phyloP scores from a whole-genome alignment of 1,140 invertebrate species.

The Neotoxoptera formosana region DNA sequence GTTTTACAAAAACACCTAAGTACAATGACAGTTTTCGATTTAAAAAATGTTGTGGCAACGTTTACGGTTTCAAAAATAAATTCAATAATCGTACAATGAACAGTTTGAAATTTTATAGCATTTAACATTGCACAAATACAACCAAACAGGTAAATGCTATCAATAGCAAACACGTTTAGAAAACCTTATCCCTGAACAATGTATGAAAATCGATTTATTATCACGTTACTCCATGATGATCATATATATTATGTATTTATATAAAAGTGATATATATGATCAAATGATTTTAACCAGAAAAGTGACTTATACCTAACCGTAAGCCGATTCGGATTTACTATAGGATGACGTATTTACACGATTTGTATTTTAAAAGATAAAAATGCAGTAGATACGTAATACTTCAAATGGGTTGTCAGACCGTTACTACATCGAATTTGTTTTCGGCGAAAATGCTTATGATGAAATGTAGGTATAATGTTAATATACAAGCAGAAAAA shows the following conservation, averaged over 20 bases:
- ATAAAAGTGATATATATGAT: neutral
- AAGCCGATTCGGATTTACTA: constrained; percentile 25
- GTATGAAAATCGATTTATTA: neutral
- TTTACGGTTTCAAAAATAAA: neutral
- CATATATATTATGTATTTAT: neutral
- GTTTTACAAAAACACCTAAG: neutral
- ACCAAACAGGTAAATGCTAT: neutral
- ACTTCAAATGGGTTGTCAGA: constrained; percentile 28
- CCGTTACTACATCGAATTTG: constrained; percentile 9
- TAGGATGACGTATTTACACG: constrained; percentile 23
- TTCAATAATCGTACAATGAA: neutral
- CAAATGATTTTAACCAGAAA: constrained; percentile 5
- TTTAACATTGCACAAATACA: neutral
- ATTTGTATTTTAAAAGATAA: constrained; percentile 39
- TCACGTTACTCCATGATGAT: neutral
- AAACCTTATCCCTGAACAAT: neutral
- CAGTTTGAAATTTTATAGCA: neutral
- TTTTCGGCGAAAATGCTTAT: constrained; percentile 1
- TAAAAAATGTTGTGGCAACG: neutral
- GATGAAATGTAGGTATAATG: neutral
- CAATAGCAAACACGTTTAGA: neutral
- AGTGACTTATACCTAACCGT: neutral
- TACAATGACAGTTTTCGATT: neutral
- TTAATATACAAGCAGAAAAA: neutral
- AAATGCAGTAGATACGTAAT: neutral